Percentiles rank a stretch among this genome's conserved stretches.
Conservation (phyloP, 2,797 vertebrate genomes). For the Ibycter americanus region DNA sequence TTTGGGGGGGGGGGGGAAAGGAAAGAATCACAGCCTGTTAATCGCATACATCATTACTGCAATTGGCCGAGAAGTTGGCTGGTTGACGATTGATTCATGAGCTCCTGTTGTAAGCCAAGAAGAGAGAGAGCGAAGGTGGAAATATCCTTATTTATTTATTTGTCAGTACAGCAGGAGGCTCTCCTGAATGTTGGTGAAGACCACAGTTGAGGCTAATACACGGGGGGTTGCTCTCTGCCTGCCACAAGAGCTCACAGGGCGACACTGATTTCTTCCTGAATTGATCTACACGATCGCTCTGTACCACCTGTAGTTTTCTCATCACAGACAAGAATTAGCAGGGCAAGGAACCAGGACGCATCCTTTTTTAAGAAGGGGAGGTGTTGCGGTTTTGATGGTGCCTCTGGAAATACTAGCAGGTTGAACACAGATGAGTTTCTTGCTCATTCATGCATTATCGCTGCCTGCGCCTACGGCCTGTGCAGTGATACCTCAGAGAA, state of each 20-base stretch:
- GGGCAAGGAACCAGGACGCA: neutral
- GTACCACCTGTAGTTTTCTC: neutral
- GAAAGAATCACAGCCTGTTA: constrained; percentile 29
- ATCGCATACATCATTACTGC: constrained; percentile 41
- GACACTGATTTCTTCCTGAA: neutral
- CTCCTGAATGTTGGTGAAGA: neutral
- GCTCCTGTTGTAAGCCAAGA: neutral
- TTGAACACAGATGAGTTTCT: neutral
- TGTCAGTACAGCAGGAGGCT: constrained; percentile 18
- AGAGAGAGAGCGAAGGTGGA: neutral
- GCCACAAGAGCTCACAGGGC: neutral
- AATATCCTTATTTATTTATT: constrained; percentile 14
- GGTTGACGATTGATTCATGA: constrained; percentile 44
- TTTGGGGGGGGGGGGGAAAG: neutral
- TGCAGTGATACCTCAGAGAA: neutral
- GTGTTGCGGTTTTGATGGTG: neutral
- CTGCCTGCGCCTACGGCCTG: neutral
- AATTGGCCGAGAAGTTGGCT: constrained; percentile 51
- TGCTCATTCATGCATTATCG: neutral
- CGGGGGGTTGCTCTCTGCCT: neutral
- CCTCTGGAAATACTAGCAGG: neutral
- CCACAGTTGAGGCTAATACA: neutral
- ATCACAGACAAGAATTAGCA: constrained; percentile 11
- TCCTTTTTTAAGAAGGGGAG: neutral
- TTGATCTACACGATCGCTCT: neutral